Percentiles rank a stretch among this genome's conserved stretches.
These are phyloP conservation scores for Aspidiotus rigidus DNA, from an alignment of 2,888 invertebrate genomes.

Conservation along the genomic window DNA sequence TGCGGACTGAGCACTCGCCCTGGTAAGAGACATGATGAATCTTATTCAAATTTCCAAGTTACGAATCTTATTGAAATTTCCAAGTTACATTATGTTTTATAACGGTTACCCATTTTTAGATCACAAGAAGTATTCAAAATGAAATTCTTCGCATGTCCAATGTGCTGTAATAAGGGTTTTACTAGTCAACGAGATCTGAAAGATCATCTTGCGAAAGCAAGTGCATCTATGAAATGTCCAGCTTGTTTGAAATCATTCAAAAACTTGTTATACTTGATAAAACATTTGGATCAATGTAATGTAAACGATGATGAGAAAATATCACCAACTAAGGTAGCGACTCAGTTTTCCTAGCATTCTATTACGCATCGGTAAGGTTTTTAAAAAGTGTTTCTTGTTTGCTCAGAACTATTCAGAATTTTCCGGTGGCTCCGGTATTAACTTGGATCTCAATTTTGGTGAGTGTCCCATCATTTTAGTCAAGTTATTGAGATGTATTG, in stretches of 20 bases:
- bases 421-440: neutral
- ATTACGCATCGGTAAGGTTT: neutral
- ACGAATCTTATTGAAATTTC: too few relatives aligned
- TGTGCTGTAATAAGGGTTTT: slow-evolving; percentile 30
- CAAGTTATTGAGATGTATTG: neutral
- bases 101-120: neutral
- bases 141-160: slow-evolving; percentile 25
- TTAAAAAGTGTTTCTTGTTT: neutral
- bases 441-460: neutral
- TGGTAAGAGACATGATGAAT: too few relatives aligned
- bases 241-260: slow-evolving; percentile 17
- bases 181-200: slow-evolving; percentile 30
- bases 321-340: neutral
- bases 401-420: neutral
- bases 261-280: slow-evolving; percentile 25
- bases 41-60: too few relatives aligned
- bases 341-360: neutral
- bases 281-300: slow-evolving; percentile 28
- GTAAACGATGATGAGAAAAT: neutral
- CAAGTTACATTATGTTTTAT: too few relatives aligned
- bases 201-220: slow-evolving; percentile 26
- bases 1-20: too few relatives aligned
- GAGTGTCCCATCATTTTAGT: neutral
- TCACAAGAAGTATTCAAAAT: neutral
- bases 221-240: slow-evolving; percentile 20